Conservation (phyloP, 2,113 vertebrate genomes). For the Gnathochromis pfefferi region DNA sequence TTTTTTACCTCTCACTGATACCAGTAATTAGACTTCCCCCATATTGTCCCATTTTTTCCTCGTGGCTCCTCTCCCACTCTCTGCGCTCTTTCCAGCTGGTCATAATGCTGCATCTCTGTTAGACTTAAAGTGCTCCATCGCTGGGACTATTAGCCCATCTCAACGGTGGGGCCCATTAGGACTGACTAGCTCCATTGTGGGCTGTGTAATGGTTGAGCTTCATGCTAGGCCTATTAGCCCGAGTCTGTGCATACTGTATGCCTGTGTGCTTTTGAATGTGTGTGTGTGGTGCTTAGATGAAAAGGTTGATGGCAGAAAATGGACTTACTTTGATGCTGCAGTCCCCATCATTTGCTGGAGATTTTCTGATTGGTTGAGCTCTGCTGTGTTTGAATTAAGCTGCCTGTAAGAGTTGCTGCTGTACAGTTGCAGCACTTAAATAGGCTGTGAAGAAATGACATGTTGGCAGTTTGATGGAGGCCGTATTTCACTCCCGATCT, state of each 20-base stretch:
- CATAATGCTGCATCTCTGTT: slow-evolving; percentile 39
- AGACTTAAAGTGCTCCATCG: slow-evolving; percentile 38
- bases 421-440: background rate
- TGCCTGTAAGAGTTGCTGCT: background rate
- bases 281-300: slow-evolving; percentile 29
- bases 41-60: background rate
- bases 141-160: slow-evolving; percentile 30
- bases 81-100: slow-evolving; percentile 4
- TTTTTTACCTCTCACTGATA: slow-evolving; percentile 3
- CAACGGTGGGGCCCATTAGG: slow-evolving; percentile 34
- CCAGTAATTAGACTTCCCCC: slow-evolving; percentile 9
- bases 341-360: slow-evolving; percentile 41
- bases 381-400: background rate
- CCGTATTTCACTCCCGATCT: background rate
- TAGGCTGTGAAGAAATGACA: background rate
- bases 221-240: slow-evolving; percentile 36
- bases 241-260: background rate
- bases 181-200: slow-evolving; percentile 41
- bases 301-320: slow-evolving; percentile 59
- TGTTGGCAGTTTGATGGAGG: background rate
- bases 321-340: slow-evolving; percentile 12
- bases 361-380: slow-evolving; percentile 36
- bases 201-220: slow-evolving; percentile 32
- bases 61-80: background rate
- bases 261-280: slow-evolving; percentile 2